Conservation (phyloP, 2,113 vertebrate species). For the Carettochelys insculpta region DNA sequence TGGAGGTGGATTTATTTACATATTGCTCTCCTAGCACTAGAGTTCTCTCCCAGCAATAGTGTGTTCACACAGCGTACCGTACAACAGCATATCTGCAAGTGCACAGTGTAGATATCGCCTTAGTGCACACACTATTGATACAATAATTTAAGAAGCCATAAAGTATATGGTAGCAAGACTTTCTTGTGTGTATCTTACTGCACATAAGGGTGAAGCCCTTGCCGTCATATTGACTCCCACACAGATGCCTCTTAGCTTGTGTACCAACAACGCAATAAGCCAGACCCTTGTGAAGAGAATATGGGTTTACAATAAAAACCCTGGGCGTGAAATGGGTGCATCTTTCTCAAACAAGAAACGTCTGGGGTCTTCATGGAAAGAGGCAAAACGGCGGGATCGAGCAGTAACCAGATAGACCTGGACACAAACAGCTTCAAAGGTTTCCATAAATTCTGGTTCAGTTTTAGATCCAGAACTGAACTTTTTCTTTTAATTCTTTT, state of each 20-base stretch:
- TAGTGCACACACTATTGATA: not conserved
- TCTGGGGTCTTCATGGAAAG: too few species aligned
- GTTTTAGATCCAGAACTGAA: not conserved
- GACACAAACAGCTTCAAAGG: not conserved
- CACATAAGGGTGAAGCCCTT: not conserved
- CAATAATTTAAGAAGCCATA: not conserved
- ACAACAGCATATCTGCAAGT: too few species aligned
- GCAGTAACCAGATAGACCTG: not conserved
- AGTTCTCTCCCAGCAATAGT: too few species aligned
- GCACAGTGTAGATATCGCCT: too few species aligned
- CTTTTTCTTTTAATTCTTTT: not conserved
- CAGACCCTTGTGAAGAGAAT: not conserved
- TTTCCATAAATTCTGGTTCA: not conserved
- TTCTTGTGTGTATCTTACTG: not conserved
- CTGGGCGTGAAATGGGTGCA: fast-evolving
- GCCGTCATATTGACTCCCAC: not conserved
- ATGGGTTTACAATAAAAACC: not conserved
- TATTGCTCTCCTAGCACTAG: too few species aligned
- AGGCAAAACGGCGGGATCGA: too few species aligned
- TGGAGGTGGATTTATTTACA: too few species aligned
- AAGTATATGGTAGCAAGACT: not conserved
- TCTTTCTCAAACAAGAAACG: not conserved
- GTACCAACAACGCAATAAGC: fast-evolving
- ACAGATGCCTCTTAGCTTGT: not conserved
- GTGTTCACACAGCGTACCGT: too few species aligned